Conservation (phyloP, 2,888 invertebrate species). For the Oxystoma pomonae region DNA sequence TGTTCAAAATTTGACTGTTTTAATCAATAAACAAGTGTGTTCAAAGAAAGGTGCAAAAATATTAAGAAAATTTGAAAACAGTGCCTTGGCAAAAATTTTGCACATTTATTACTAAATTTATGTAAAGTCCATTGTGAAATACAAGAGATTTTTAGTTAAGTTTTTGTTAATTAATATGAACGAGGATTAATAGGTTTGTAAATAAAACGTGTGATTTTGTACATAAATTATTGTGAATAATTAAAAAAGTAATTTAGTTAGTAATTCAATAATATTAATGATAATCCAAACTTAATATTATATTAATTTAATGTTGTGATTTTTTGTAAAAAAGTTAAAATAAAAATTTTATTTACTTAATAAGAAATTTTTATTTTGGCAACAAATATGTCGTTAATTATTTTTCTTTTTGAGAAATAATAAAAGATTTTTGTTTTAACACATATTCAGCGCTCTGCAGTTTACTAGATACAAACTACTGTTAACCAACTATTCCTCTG, state of each 20-base stretch:
- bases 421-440: too few relatives aligned
- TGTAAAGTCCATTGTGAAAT: not conserved
- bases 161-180: slow-evolving; percentile 15
- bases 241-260: slow-evolving; percentile 42
- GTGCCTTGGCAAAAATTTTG: not conserved
- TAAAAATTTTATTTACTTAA: slow-evolving; percentile 46
- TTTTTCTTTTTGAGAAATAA: too few relatives aligned
- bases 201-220: slow-evolving; percentile 10
- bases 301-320: slow-evolving; percentile 41
- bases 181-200: slow-evolving; percentile 7
- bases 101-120: not conserved
- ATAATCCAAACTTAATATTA: too few relatives aligned
- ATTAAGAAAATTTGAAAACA: not conserved
- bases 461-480: too few relatives aligned
- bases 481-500: too few relatives aligned
- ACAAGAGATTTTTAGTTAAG: slow-evolving; percentile 5
- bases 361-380: slow-evolving; percentile 27
- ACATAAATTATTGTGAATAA: slow-evolving; percentile 37
- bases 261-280: slow-evolving; percentile 33
- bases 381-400: too few relatives aligned
- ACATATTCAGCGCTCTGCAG: too few relatives aligned
- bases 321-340: slow-evolving; percentile 35
- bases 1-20: too few relatives aligned
- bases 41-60: too few relatives aligned
- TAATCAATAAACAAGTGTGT: too few relatives aligned